phyloP scores from a whole-genome alignment of 2,113 vertebrate genomes.

The Smithornis capensis region DNA sequence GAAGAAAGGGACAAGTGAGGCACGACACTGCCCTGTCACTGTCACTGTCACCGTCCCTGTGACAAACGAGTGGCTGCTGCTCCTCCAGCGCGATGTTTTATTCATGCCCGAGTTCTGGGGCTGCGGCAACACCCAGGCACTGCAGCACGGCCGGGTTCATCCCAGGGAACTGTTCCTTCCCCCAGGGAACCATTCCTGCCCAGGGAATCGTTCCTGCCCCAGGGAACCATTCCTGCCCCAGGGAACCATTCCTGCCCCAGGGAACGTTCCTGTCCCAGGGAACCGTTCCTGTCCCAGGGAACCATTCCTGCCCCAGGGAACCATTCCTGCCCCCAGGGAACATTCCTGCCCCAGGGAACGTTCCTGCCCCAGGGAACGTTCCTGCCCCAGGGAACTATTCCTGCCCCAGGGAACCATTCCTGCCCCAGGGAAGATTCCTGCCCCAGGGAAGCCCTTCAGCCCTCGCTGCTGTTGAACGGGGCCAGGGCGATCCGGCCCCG shows the following conservation, averaged over 20 bases:
- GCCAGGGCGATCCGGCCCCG: not conserved
- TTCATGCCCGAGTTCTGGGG: not conserved
- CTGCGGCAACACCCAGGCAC: not conserved
- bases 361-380: too few relatives aligned
- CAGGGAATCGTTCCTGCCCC: too few relatives aligned
- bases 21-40: not conserved
- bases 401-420: too few relatives aligned
- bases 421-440: too few relatives aligned
- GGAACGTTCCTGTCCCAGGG: too few relatives aligned
- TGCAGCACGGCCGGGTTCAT: not conserved
- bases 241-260: not conserved
- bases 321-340: not conserved
- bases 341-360: too few relatives aligned
- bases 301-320: too few relatives aligned
- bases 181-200: too few relatives aligned
- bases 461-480: not conserved
- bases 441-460: not conserved
- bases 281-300: too few relatives aligned
- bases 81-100: conserved; percentile 5
- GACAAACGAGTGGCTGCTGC: not conserved
- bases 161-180: not conserved
- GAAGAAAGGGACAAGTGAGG: not conserved
- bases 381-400: too few relatives aligned
- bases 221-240: too few relatives aligned
- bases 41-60: not conserved